Base-by-base conservation (phyloP, 37 sponge, comb jelly and placozoan genomes). In the Spongilla lacustris region DNA sequence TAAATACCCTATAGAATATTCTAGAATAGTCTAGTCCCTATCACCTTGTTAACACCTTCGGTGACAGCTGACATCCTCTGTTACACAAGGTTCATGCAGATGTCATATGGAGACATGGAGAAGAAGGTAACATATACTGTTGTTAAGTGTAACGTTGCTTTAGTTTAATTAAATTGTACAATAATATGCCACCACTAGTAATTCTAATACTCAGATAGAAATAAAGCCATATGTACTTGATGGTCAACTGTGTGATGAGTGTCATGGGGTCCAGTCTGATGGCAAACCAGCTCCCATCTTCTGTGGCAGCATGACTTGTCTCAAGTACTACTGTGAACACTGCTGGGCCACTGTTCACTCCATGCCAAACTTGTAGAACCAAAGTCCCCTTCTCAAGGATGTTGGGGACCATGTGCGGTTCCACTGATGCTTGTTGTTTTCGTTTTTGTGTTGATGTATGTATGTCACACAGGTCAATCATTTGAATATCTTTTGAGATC, bases 331-430 rank as follows among this genome's bases (percentile, higher is more conserved):
- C 86, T 98, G 99, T 74, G 95, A 96, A 48, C 93, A 94, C 79
- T 98, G 99, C 89, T 98, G 99, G 99, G 93, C 95, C 66, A 88
- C 94, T 34, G 88, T 94, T 33, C 98, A 98, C 72, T 89, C 98
- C 58, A 77, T 88, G 68, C 95, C 95, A 1, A 91, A 95, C 29
- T 76, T 81, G 37, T 94, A 98, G 81, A 91, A 84, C 70, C 99
- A 98, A 81, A 70, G 92, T 22, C 96, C 96, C 30, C 87, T 96
- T 32, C 72, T 94, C 76, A 98, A 98, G 82, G 95, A 98, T 71
- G 85, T 85, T 33, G 89, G 75, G 31, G 94, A 94, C 41, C 87
- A 94, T 29, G 68, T 58, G 28, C 32, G 66, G 31, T 36, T 74
- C 75, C 75, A 41, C 41, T 41, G 41, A 41, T 41, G n/a, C n/a